Percentiles rank a stretch among this genome's conserved stretches.
phyloP scores from a whole-genome alignment of 2,888 invertebrate genomes.

The Drosophila gaucha region DNA sequence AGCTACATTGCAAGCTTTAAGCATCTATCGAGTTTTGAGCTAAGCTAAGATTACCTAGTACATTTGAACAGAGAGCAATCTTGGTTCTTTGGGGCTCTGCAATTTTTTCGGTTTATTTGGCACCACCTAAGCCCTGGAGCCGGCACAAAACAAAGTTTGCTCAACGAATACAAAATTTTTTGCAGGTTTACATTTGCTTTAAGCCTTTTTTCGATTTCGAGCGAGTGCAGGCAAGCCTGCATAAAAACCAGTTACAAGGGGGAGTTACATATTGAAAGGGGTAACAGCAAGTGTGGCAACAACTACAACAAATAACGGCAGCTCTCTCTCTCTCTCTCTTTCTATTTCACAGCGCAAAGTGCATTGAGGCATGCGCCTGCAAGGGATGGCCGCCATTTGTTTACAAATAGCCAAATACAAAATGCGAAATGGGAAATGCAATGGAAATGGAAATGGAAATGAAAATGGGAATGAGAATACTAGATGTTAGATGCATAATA shows the following conservation, averaged over 20 bases:
- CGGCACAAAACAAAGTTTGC: slow-evolving; percentile 60
- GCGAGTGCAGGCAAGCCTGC: slow-evolving; percentile 31
- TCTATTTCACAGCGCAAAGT: slow-evolving; percentile 63
- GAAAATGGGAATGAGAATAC: neutral
- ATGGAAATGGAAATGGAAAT: slow-evolving; percentile 4
- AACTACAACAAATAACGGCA: slow-evolving; percentile 53
- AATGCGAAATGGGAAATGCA: slow-evolving; percentile 33
- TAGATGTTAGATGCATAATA: slow-evolving; percentile 52
- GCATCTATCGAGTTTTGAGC: slow-evolving; percentile 6
- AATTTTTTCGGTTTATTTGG: slow-evolving; percentile 40
- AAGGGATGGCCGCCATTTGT: slow-evolving; percentile 59
- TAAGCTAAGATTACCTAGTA: slow-evolving; percentile 7
- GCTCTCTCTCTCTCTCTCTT: slow-evolving; percentile 40
- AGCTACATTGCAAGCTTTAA: neutral
- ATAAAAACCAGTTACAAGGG: slow-evolving; percentile 75
- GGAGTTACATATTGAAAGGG: slow-evolving; percentile 29
- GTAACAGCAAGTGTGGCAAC: slow-evolving; percentile 25
- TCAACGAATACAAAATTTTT: slow-evolving; percentile 48
- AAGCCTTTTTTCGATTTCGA: slow-evolving; percentile 68
- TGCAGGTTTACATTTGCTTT: slow-evolving; percentile 62
- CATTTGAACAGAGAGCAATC: slow-evolving; percentile 19
- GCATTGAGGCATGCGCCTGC: slow-evolving; percentile 67
- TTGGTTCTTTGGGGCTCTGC: slow-evolving; percentile 20
- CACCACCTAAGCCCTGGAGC: slow-evolving; percentile 57
- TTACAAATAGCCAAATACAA: slow-evolving; percentile 46